Evolutionary conservation across 2,113 vertebrate species (phyloP).

Genomic region (Amphilophus citrinellus): DNA sequence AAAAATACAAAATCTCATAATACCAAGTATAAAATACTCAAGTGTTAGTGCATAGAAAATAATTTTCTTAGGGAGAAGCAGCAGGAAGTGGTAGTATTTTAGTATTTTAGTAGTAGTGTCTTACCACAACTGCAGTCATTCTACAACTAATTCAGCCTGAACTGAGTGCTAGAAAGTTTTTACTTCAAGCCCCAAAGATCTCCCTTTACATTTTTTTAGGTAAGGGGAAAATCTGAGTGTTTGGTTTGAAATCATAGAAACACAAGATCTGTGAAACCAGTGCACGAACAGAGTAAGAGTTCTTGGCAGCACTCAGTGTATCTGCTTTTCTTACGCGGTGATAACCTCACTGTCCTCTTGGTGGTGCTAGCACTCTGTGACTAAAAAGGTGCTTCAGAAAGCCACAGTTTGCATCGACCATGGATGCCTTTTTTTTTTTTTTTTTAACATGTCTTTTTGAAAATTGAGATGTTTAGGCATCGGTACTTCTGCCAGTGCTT

Average conservation of each 20-base stretch:
- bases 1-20: not conserved
- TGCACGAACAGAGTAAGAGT: not conserved
- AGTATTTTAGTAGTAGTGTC: no score
- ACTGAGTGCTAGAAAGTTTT: not conserved
- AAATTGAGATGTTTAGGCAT: not conserved
- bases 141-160: not conserved
- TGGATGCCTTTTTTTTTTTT: no score
- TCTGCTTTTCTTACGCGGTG: not conserved
- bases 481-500: not conserved
- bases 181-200: not conserved
- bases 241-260: not conserved
- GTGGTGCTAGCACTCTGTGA: slow-evolving; percentile 53
- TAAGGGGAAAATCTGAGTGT: not conserved
- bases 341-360: slow-evolving; percentile 47
- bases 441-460: not conserved
- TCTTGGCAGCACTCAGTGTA: not conserved
- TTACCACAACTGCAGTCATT: not conserved
- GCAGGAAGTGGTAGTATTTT: not conserved
- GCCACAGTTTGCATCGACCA: not conserved
- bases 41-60: not conserved
- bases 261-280: not conserved
- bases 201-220: not conserved
- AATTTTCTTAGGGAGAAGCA: not conserved
- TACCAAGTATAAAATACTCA: not conserved
- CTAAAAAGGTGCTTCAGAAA: not conserved